Evolutionary conservation across 2,797 vertebrate genomes (phyloP).

Genomic region (Acomys russatus): DNA sequence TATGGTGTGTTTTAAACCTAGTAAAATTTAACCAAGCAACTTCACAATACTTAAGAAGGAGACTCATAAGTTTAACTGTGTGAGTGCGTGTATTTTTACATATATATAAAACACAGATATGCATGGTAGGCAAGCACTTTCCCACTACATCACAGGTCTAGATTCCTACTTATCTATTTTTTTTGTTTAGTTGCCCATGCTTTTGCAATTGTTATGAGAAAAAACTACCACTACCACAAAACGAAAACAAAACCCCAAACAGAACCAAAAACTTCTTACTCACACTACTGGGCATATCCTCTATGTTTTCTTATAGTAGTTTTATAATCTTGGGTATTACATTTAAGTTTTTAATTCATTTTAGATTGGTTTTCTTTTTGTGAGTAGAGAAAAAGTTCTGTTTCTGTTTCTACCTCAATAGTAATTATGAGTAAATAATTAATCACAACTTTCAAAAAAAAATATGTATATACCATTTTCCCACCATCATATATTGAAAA

Average conservation of each 20-base stretch:
- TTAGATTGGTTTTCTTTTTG: neutral
- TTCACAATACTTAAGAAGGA: conserved; percentile 65
- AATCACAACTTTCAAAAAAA: too few species aligned
- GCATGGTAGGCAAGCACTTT: neutral
- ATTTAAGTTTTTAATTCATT: neutral
- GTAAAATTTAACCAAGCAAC: conserved; percentile 46
- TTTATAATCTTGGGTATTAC: neutral
- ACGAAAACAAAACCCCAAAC: neutral
- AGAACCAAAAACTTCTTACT: neutral
- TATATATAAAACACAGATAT: neutral
- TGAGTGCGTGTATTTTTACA: neutral
- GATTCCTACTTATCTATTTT: neutral
- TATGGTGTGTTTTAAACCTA: neutral
- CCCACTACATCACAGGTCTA: neutral
- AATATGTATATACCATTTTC: neutral
- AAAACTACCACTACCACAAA: neutral
- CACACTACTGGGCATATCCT: neutral
- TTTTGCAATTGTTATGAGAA: neutral
- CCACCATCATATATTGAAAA: neutral
- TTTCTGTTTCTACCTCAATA: too few species aligned
- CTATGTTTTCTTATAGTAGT: neutral
- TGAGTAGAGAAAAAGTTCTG: neutral
- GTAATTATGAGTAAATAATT: too few species aligned
- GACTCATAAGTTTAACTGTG: conserved; percentile 48
- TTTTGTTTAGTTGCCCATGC: neutral